phyloP scores from a whole-genome alignment of 2,888 invertebrate species.

The Tanypteryx hageni region DNA sequence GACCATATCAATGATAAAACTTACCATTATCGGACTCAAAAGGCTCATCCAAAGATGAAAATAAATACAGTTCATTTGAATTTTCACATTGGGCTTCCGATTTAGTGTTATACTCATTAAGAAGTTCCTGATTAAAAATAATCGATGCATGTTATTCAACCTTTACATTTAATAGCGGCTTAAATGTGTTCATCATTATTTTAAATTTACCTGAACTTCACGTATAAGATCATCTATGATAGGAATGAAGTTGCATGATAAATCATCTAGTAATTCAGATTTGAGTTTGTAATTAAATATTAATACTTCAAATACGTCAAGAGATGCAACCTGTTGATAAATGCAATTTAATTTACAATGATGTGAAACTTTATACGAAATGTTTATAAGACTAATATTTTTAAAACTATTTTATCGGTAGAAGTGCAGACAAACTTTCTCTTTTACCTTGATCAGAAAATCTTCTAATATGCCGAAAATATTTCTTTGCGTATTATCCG shows the following conservation, averaged over 20 bases:
- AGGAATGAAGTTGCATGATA: slow-evolving; percentile 65
- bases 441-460: slow-evolving; percentile 66
- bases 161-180: neutral
- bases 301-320: slow-evolving; percentile 68
- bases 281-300: slow-evolving; percentile 68
- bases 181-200: neutral
- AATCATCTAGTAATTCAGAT: slow-evolving; percentile 65
- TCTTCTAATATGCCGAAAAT: slow-evolving; percentile 66
- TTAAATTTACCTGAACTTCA: slow-evolving; percentile 66
- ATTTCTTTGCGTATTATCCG: slow-evolving; percentile 61
- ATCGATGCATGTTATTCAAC: neutral
- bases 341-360: neutral
- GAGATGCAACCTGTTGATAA: slow-evolving; percentile 66
- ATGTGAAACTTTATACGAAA: neutral
- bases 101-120: neutral
- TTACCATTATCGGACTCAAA: neutral
- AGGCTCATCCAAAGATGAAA: slow-evolving; percentile 9
- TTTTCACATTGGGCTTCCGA: neutral
- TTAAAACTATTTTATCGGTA: neutral
- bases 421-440: neutral
- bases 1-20: neutral
- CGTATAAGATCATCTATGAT: slow-evolving; percentile 66
- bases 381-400: neutral
- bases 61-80: neutral
- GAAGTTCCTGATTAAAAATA: neutral